These are phyloP conservation scores for Anastrepha ludens DNA, from an alignment of 1,140 invertebrate genomes.

Conservation along the genomic window DNA sequence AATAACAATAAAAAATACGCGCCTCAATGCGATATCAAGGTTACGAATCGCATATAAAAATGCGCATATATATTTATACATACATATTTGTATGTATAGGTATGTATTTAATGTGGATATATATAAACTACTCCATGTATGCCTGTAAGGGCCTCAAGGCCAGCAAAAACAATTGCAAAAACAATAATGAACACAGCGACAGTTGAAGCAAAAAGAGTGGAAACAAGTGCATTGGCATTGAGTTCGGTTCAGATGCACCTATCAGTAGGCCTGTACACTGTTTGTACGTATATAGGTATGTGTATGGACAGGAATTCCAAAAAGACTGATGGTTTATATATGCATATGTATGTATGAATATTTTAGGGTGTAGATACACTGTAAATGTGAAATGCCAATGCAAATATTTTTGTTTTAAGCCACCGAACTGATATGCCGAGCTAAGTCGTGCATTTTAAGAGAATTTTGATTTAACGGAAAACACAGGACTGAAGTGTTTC, in stretches of 20 bases:
- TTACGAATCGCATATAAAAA: constrained; percentile 2
- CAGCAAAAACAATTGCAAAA: constrained; percentile 22
- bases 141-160: constrained; percentile 24
- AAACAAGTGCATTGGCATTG: constrained; percentile 41
- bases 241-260: not conserved
- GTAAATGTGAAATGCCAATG: no score
- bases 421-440: no score
- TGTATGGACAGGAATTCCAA: not conserved
- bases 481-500: no score
- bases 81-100: not conserved
- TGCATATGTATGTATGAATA: no score
- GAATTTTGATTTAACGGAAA: no score
- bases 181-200: not conserved
- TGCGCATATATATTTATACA: not conserved
- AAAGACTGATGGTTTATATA: no score
- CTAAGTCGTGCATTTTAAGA: no score
- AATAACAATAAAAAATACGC: constrained; percentile 9
- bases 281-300: not conserved
- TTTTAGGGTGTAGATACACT: no score
- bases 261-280: not conserved
- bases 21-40: constrained; percentile 26
- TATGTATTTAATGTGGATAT: not conserved
- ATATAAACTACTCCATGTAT: not conserved
- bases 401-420: no score
- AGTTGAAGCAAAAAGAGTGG: not conserved